Evolutionary conservation across 2,113 vertebrate species (phyloP).

Genomic region (Phocoena phocoena): DNA sequence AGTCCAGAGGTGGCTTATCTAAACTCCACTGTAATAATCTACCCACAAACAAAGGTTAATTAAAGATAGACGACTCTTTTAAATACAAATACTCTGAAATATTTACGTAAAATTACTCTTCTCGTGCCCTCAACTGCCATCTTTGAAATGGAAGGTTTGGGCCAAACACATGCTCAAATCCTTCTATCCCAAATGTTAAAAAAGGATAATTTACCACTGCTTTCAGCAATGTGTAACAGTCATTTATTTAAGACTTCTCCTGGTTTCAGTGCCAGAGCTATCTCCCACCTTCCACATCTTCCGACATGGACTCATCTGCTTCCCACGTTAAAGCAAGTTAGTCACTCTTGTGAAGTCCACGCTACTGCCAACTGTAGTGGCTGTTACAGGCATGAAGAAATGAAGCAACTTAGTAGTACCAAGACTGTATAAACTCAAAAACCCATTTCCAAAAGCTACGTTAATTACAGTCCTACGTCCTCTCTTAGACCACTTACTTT

Average conservation of each 20-base stretch:
- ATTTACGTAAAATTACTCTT: conserved; percentile 2
- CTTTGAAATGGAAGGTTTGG: background rate
- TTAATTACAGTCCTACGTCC: background rate
- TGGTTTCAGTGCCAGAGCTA: background rate
- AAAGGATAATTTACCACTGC: background rate
- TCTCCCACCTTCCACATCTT: background rate
- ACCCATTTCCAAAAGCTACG: background rate
- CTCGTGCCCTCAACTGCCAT: background rate
- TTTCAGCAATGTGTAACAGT: background rate
- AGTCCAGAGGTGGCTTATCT: background rate
- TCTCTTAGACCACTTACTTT: background rate
- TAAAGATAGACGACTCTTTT: conserved; percentile 25
- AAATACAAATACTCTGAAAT: background rate
- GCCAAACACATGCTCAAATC: background rate
- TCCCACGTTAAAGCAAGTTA: background rate
- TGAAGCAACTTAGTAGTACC: background rate
- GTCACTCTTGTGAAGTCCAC: background rate
- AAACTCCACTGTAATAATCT: background rate
- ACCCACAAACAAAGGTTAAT: background rate
- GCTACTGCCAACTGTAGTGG: background rate
- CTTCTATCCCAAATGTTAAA: background rate
- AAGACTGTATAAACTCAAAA: background rate
- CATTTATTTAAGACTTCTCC: conserved; percentile 1
- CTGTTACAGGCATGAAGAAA: background rate
- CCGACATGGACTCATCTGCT: background rate